A percentile compares a stretch with the other conserved stretches of the same genome.
These are phyloP conservation scores for Strigamia crassipes DNA, from an alignment of 2,888 invertebrate genomes.

Conservation along the genomic window DNA sequence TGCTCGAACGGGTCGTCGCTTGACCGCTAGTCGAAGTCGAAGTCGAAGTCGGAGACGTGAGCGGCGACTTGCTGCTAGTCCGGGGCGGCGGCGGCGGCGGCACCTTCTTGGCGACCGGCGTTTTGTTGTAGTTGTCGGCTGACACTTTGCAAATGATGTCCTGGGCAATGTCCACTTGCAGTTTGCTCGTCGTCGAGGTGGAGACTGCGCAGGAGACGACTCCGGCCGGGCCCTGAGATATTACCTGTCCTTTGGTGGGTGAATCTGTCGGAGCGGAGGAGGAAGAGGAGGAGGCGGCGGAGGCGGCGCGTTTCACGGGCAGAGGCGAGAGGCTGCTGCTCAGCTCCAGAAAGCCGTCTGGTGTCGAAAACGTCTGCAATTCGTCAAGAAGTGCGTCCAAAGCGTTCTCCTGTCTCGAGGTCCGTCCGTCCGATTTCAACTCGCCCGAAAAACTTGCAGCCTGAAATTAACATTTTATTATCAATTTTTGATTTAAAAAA, in stretches of 20 bases:
- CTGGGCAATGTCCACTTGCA: slow-evolving; percentile 57
- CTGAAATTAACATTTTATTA: slow-evolving; percentile 51
- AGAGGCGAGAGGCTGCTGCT: slow-evolving; percentile 46
- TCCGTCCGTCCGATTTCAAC: slow-evolving; percentile 64
- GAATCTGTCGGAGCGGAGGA: slow-evolving; percentile 64
- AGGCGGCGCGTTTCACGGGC: slow-evolving; percentile 47
- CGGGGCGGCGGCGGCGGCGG: slow-evolving; percentile 93
- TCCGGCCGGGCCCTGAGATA: slow-evolving; percentile 52
- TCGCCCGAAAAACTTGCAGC: slow-evolving; percentile 60
- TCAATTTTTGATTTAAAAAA: too few relatives aligned
- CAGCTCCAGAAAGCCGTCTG: slow-evolving; percentile 57
- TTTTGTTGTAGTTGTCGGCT: slow-evolving; percentile 50
- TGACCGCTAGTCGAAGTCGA: too few relatives aligned
- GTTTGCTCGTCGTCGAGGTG: slow-evolving; percentile 61
- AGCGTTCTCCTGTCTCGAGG: slow-evolving; percentile 80
- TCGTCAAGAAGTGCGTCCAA: slow-evolving; percentile 96
- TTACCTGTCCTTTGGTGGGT: slow-evolving; percentile 53
- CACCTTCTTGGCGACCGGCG: slow-evolving; percentile 63
- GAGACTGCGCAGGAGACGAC: slow-evolving; percentile 56
- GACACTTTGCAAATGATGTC: slow-evolving; percentile 49
- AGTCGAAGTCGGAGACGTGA: slow-evolving; percentile 75
- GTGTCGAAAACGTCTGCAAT: slow-evolving; percentile 84
- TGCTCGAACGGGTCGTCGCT: slow-evolving; percentile 54
- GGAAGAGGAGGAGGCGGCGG: slow-evolving; percentile 43
- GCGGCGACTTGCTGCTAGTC: slow-evolving; percentile 83